Percentiles rank a stretch among this genome's conserved stretches.
These are phyloP conservation scores for Malthinus seriepunctatus DNA, from an alignment of 2,888 invertebrate species.

Conservation along the genomic window DNA sequence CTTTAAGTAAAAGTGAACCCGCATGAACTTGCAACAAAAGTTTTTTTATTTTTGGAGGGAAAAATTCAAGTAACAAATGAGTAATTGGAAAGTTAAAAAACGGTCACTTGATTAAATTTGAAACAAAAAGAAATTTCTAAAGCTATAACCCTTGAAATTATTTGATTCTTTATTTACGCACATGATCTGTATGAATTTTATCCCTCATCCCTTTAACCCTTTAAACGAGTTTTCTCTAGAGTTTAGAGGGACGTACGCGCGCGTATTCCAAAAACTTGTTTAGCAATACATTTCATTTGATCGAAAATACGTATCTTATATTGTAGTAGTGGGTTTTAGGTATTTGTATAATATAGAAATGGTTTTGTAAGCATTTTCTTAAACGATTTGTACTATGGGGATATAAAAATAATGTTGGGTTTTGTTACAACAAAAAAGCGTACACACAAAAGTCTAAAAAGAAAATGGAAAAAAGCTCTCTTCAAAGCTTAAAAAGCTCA, in stretches of 20 bases:
- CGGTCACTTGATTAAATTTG: neutral
- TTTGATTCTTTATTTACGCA: conserved; percentile 31
- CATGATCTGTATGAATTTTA: conserved; percentile 34
- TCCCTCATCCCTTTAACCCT: conserved; percentile 27
- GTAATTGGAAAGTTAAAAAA: neutral
- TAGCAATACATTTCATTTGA: conserved; percentile 21
- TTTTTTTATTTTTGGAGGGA: too few species aligned
- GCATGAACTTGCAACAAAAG: neutral
- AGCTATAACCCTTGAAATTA: conserved; percentile 30
- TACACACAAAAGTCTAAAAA: conserved; percentile 1
- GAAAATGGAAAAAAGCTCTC: conserved; percentile 15
- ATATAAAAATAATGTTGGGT: neutral
- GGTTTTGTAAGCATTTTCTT: conserved; percentile 4
- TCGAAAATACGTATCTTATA: neutral
- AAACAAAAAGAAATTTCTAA: conserved; percentile 8
- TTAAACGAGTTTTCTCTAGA: conserved; percentile 23
- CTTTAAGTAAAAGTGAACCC: too few species aligned
- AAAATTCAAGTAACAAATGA: too few species aligned
- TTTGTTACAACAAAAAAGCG: neutral
- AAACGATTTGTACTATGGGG: neutral
- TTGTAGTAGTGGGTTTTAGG: too few species aligned
- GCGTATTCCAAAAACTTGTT: conserved; percentile 6
- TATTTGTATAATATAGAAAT: conserved; percentile 6
- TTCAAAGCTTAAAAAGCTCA: conserved; percentile 25
- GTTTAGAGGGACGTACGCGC: neutral